A percentile compares a stretch with the other conserved stretches of the same genome.
phyloP scores from a whole-genome alignment of 2,888 invertebrate species.

The Bembecia ichneumoniformis region DNA sequence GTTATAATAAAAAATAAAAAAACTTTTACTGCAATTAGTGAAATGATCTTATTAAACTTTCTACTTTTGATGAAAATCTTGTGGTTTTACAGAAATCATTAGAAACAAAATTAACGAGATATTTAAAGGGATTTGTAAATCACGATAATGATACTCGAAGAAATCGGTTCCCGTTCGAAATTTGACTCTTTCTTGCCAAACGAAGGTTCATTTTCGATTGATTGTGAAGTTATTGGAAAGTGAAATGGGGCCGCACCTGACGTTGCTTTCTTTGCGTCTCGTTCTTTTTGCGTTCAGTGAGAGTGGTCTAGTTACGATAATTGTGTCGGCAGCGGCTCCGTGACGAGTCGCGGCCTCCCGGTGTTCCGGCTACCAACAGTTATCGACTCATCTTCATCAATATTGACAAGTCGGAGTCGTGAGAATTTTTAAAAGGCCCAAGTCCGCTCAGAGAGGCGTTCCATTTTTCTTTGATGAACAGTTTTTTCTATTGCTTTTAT shows the following conservation, averaged over 20 bases:
- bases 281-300: conserved; percentile 67
- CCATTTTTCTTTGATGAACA: too few relatives aligned
- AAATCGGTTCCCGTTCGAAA: conserved; percentile 18
- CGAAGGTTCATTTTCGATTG: conserved; percentile 32
- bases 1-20: neutral
- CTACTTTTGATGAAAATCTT: neutral
- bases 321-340: conserved; percentile 52
- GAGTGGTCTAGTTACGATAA: conserved; percentile 70
- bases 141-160: conserved; percentile 48
- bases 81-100: conserved; percentile 21
- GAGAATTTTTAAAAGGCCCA: conserved; percentile 17
- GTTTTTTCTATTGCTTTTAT: too few relatives aligned
- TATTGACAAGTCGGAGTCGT: conserved; percentile 5
- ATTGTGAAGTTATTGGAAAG: conserved; percentile 64
- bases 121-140: conserved; percentile 62
- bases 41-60: neutral
- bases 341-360: conserved; percentile 22
- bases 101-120: conserved; percentile 53
- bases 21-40: neutral
- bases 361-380: conserved; percentile 25
- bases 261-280: conserved; percentile 65
- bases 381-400: conserved; percentile 19
- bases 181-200: conserved; percentile 15
- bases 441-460: neutral
- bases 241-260: conserved; percentile 71